These are phyloP conservation scores for Punctoribates punctum DNA, from an alignment of 2,888 invertebrate genomes.

Conservation along the genomic window DNA sequence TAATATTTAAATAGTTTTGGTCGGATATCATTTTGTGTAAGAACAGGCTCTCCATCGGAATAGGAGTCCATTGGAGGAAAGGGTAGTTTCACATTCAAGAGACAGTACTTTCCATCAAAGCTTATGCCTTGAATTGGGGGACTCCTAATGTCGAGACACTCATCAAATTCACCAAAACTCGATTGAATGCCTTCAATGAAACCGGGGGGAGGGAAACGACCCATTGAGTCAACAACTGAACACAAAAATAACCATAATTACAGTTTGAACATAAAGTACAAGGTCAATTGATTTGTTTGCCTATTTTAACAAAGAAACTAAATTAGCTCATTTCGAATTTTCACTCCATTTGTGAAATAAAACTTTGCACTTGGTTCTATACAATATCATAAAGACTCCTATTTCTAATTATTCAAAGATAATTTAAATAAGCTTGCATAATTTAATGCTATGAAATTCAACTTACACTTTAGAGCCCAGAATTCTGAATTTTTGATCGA, in stretches of 20 bases:
- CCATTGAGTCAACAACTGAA: constrained; percentile 34
- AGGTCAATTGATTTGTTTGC: no score
- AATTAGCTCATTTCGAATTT: no score
- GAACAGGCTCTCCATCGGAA: constrained; percentile 1
- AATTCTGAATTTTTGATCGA: neutral
- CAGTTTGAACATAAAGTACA: no score
- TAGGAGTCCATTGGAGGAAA: constrained; percentile 31
- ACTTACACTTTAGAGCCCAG: neutral
- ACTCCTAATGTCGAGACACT: constrained; percentile 34
- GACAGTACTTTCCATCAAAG: constrained; percentile 36
- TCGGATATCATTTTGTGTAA: neutral
- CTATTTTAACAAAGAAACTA: no score
- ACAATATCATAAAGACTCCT: no score
- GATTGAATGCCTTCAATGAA: constrained; percentile 30
- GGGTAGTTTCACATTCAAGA: constrained; percentile 37
- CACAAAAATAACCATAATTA: neutral
- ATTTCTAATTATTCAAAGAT: no score
- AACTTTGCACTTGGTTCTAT: no score
- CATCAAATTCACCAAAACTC: constrained; percentile 42
- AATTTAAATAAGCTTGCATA: no score
- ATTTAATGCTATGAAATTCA: no score
- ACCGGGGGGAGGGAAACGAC: constrained; percentile 39
- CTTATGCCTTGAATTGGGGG: neutral
- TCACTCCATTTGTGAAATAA: no score
- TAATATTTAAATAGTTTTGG: neutral